Evolutionary conservation across 2,888 invertebrate species (phyloP).

Genomic region (Oscheius sp.): DNA sequence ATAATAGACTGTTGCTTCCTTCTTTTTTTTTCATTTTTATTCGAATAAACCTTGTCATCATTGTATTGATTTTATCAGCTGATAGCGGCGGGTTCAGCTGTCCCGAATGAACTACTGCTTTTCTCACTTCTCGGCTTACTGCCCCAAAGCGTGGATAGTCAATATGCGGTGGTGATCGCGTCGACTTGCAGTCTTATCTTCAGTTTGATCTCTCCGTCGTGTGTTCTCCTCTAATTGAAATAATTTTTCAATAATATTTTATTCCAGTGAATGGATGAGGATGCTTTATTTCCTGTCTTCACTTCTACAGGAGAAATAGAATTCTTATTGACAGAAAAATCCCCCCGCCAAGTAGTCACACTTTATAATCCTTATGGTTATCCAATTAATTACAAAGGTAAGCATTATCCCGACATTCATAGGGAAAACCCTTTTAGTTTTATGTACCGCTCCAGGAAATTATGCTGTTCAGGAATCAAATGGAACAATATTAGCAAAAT

Average conservation of each 20-base stretch:
- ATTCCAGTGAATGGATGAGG: constrained; percentile 28
- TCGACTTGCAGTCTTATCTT: neutral
- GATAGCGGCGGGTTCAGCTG: constrained; percentile 22
- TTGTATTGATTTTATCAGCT: constrained; percentile 24
- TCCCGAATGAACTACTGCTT: constrained; percentile 7
- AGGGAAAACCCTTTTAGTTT: constrained; percentile 40
- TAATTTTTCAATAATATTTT: neutral
- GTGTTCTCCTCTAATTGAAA: neutral
- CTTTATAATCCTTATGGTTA: constrained; percentile 55
- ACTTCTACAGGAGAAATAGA: constrained; percentile 35
- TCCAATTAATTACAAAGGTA: constrained; percentile 50
- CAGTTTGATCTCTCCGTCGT: neutral
- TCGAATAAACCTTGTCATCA: constrained; percentile 19
- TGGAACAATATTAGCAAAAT: constrained; percentile 42
- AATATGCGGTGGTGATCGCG: too few species aligned
- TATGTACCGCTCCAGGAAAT: constrained; percentile 49
- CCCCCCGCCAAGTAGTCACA: constrained; percentile 44
- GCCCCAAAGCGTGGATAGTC: too few species aligned
- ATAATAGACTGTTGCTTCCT: constrained; percentile 5
- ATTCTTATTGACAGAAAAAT: constrained; percentile 42
- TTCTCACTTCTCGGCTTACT: neutral
- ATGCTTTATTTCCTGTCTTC: constrained; percentile 29
- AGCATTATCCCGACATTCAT: neutral
- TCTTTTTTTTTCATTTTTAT: constrained; percentile 2
- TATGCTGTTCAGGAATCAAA: constrained; percentile 45